phyloP scores from a whole-genome alignment of 2,888 invertebrate genomes.

The Diaperis boleti region DNA sequence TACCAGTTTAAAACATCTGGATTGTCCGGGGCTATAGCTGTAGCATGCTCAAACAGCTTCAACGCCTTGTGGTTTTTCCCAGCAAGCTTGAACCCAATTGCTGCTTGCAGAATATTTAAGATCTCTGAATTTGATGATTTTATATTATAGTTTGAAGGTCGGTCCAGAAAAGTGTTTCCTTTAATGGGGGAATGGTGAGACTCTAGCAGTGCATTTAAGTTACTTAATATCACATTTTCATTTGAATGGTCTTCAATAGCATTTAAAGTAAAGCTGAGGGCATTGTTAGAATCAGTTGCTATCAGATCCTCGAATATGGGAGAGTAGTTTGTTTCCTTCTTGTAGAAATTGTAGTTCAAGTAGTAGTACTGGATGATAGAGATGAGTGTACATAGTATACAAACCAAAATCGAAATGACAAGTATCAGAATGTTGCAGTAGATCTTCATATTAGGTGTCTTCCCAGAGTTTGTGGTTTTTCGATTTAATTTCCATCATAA shows the following conservation, averaged over 20 bases:
- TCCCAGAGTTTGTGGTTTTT: constrained; percentile 31
- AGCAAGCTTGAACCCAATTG: constrained; percentile 83
- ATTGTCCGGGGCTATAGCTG: constrained; percentile 90
- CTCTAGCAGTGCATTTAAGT: constrained; percentile 57
- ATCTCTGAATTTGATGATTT: constrained; percentile 75
- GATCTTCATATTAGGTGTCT: constrained; percentile 41
- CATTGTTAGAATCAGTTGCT: constrained; percentile 56
- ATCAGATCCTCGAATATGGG: constrained; percentile 64
- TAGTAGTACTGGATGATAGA: constrained; percentile 62
- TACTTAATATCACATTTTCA: constrained; percentile 57
- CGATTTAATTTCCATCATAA: constrained; percentile 14
- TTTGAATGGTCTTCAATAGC: constrained; percentile 48
- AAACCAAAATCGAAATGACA: constrained; percentile 60
- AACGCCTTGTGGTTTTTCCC: constrained; percentile 90
- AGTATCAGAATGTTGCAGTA: constrained; percentile 51
- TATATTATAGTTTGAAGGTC: constrained; percentile 34
- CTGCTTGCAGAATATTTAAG: constrained; percentile 85
- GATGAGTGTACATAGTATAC: constrained; percentile 63
- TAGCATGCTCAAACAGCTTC: constrained; percentile 90
- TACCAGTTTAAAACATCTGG: constrained; percentile 93
- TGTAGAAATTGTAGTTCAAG: constrained; percentile 55
- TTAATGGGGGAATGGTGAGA: constrained; percentile 46
- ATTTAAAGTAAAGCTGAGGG: constrained; percentile 51
- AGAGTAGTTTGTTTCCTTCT: constrained; percentile 52
- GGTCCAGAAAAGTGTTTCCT: constrained; percentile 42